Conservation (phyloP, 2,113 vertebrate species). For the Pollachius pollachius region DNA sequence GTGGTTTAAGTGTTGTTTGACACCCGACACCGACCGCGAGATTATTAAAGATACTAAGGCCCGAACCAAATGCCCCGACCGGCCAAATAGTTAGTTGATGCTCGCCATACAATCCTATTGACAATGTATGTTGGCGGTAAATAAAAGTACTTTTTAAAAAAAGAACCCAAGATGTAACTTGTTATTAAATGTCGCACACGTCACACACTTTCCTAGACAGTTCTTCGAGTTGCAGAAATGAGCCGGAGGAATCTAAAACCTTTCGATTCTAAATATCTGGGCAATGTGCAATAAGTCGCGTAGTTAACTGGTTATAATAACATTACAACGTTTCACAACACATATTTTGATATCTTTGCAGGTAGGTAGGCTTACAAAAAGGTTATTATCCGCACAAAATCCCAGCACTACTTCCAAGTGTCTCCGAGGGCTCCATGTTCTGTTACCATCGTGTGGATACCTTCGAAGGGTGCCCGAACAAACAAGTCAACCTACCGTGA, state of each 20-base stretch:
- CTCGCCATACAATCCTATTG: neutral
- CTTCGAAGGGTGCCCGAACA: slow-evolving; percentile 23
- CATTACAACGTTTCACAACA: too few species aligned
- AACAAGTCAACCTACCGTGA: slow-evolving; percentile 60
- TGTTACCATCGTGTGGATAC: slow-evolving; percentile 7
- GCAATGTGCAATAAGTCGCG: too few species aligned
- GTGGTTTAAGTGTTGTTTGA: slow-evolving; percentile 23
- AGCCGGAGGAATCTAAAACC: slow-evolving; percentile 36
- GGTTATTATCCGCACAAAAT: neutral
- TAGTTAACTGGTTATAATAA: too few species aligned
- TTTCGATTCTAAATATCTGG: slow-evolving; percentile 16
- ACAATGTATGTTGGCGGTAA: neutral
- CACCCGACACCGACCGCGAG: slow-evolving; percentile 58
- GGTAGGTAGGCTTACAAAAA: neutral
- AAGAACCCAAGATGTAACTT: neutral
- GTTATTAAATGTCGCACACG: neutral
- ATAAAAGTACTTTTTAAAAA: neutral
- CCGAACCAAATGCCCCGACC: slow-evolving; percentile 30
- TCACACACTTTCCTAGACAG: slow-evolving; percentile 12
- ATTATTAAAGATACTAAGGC: slow-evolving; percentile 52
- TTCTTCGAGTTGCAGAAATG: neutral
- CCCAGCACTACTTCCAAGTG: slow-evolving; percentile 3
- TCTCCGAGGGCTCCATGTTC: slow-evolving; percentile 35
- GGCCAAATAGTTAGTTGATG: slow-evolving; percentile 3
- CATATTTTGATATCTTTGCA: slow-evolving; percentile 7